These are phyloP conservation scores for Cardiocondyla obscurior DNA, from an alignment of 1,140 invertebrate species.

Conservation along the genomic window DNA sequence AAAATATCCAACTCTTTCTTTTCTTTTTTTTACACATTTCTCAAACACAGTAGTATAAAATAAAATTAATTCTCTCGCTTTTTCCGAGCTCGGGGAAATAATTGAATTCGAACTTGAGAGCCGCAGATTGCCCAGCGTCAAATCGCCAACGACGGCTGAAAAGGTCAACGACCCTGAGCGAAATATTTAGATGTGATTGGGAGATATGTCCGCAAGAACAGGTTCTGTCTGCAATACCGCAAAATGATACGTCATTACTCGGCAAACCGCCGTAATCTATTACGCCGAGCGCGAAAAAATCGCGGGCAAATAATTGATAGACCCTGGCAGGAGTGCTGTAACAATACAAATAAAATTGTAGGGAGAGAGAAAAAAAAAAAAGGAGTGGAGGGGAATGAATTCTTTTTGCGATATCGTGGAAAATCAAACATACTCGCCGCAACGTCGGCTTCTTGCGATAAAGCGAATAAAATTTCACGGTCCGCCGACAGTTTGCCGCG, in stretches of 20 bases:
- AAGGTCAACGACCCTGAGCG: slow-evolving; percentile 10
- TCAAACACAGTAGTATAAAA: too few species aligned
- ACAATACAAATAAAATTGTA: slow-evolving; percentile 12
- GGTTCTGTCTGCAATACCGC: slow-evolving; percentile 13
- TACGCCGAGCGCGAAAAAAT: slow-evolving; percentile 1
- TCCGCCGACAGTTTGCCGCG: background rate
- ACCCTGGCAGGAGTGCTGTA: background rate
- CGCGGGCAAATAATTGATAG: background rate
- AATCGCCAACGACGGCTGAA: slow-evolving; percentile 8
- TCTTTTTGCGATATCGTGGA: background rate
- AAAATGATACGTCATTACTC: slow-evolving; percentile 8
- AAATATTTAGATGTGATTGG: slow-evolving; percentile 19
- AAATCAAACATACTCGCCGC: background rate
- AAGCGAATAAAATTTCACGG: background rate
- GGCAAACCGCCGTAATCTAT: background rate
- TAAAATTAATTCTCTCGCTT: too few species aligned
- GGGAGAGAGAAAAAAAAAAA: background rate
- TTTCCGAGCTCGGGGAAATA: too few species aligned
- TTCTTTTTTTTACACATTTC: too few species aligned
- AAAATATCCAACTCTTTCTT: too few species aligned
- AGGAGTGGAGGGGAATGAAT: too few species aligned
- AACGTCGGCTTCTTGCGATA: background rate
- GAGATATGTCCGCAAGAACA: slow-evolving; percentile 7
- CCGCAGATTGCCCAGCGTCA: background rate
- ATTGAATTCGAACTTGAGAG: background rate